Evolutionary conservation across 2,113 vertebrate genomes (phyloP), one percentile per base, ranked within the genome.

Genomic region (Amphiprion ocellaris): DNA sequence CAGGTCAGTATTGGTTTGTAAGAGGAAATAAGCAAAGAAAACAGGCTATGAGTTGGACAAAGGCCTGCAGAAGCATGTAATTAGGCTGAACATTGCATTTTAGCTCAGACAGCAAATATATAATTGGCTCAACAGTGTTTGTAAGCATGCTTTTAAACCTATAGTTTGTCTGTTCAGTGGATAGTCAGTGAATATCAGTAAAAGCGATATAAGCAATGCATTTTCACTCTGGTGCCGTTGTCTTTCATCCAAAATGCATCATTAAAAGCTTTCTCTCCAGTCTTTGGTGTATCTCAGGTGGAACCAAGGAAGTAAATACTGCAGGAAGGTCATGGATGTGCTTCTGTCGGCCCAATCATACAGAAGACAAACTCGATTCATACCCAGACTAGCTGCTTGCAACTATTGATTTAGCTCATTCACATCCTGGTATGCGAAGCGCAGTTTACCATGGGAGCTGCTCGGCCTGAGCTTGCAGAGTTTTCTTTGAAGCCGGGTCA

Each of bases 31-130:
- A 44, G 41, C 1, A 44, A 44, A 74, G 58, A 52, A 17, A 23
- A 7, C 49, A 39, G 24, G 28, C 44, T 49, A 26, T 17, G 23
- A 69, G 66, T 61, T 33, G 49, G 16, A 68, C 23, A 23, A 77
- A 78, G 6, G 2, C 19, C 50, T 68, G 68, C 62, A 72, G 56
- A 50, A 68, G 44, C 8, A 26, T 62, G 26, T 53, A 68, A 78
- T 78, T 69, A 53, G 44, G 39, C 24, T 74, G 30, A 67, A 53
- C 19, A 9, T 46, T 17, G 39, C 41, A 63, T 63, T 63, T 63
- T 24, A 1, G 10, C 33, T 14, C 21, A 44, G 61, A 63, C 17
- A 24, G 21, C 4, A n/a, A 64, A 23, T 33, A 28, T 23, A 55
- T 49, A 19, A 46, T 37, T 2, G 1, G 52, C 24, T 49, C 30